Base-by-base conservation (phyloP, 2,888 invertebrate genomes). In the Brachyopa scutellaris region DNA sequence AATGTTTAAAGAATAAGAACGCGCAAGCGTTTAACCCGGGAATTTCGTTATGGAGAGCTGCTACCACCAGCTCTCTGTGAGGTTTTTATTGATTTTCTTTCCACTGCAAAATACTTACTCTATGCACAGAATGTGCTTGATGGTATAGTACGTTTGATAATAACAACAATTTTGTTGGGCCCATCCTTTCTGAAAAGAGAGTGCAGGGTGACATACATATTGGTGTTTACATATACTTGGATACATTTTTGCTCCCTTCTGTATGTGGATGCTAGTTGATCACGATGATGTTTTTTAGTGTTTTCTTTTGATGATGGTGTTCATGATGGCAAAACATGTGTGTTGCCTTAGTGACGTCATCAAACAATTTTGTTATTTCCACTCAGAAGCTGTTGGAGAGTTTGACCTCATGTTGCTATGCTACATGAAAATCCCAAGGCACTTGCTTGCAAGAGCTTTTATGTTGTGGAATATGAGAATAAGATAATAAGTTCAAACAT, bases 1-100 rank as follows among this genome's bases (percentile, higher is more conserved):
- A 82, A 77, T 77, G 70, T 77, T 72, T 72, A 66, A 72, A 69
- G 77, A 82, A 84, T 73, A 85, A 82, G 85, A 89, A 85, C 78
- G 89, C 90, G 90, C 90, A 90, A 87, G 90, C 90, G 90, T 88
- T 89, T 90, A 85, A 59, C 90, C 90, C 90, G 90, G 90, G 90
- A 89, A 89, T 89, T 89, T 87, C 38, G 69, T 84, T 73, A 78
- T 42, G 73, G 57, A 73, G 73, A 78, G 82, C 70, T 77, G 36
- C 64, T 40, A 36, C 51, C 23, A 49, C 49, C 49, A 69, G 51
- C 45, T 72, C 76, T 85, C 59, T 47, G 53, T 13, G 62, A 67
- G 40, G 38, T 42, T 57, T 47, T 67, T 78, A 78, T 83, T 78
- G 83, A 82, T 82, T 82, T 77, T n/a, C n/a, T 61, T 72, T 77